Evolutionary conservation across 2,888 invertebrate genomes (phyloP).

Genomic region (Brenthis daphne): DNA sequence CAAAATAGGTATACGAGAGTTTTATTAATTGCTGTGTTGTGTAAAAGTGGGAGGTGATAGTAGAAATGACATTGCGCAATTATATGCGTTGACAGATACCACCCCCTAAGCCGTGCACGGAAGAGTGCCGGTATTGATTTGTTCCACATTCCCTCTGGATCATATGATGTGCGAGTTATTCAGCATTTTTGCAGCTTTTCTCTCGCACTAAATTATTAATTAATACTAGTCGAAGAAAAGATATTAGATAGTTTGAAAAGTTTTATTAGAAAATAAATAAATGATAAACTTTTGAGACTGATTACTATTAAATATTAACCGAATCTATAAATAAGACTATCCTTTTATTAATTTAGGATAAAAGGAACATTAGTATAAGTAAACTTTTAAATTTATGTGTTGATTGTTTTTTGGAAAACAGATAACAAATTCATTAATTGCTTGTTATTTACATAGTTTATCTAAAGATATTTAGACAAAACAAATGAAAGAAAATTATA

Average conservation of each 20-base stretch:
- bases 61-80: conserved; percentile 74
- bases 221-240: background rate
- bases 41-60: conserved; percentile 42
- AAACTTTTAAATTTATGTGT: too few species aligned
- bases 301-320: background rate
- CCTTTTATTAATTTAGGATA: too few species aligned
- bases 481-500: too few species aligned
- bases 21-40: conserved; percentile 40
- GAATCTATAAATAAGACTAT: background rate
- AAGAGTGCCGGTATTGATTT: conserved; percentile 75
- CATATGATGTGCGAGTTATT: conserved; percentile 54
- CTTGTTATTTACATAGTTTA: too few species aligned
- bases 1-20: conserved; percentile 15
- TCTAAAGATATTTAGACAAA: too few species aligned
- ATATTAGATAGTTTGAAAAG: conserved; percentile 6
- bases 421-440: too few species aligned
- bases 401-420: too few species aligned
- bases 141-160: conserved; percentile 65
- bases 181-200: conserved; percentile 21
- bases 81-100: conserved; percentile 62
- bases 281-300: background rate
- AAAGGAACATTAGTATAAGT: too few species aligned
- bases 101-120: conserved; percentile 64
- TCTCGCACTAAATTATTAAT: background rate
- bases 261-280: background rate